Conservation (phyloP, 2,113 vertebrate genomes). For the Bambusicola thoracicus region DNA sequence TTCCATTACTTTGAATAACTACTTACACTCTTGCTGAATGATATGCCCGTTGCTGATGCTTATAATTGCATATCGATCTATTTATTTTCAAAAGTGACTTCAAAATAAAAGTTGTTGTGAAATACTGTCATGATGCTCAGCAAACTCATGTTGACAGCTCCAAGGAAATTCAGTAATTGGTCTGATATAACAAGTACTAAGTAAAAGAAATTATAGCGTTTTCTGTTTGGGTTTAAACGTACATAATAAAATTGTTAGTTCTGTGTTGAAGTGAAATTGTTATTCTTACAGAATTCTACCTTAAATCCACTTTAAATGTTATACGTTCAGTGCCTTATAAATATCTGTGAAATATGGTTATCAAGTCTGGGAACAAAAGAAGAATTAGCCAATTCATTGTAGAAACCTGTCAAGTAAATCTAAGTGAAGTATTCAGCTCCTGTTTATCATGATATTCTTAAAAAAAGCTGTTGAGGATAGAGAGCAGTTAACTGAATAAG, state of each 20-base stretch:
- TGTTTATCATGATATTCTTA: not conserved
- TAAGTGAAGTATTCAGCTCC: not conserved
- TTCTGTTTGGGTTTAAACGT: not conserved
- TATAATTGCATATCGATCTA: conserved; percentile 15
- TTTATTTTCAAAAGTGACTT: conserved; percentile 38
- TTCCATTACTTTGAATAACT: conserved; percentile 12
- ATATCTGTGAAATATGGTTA: not conserved
- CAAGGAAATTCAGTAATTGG: not conserved
- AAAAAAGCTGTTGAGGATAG: not conserved
- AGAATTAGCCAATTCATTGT: not conserved
- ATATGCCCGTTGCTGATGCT: not conserved
- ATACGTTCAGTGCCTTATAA: not conserved
- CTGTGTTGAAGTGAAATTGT: not conserved
- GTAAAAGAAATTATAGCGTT: not conserved
- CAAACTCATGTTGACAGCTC: not conserved
- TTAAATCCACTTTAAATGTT: not conserved
- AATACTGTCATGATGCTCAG: not conserved
- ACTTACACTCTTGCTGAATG: not conserved
- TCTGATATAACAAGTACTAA: not conserved
- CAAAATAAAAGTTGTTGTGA: not conserved
- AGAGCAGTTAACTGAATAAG: not conserved
- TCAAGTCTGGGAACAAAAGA: not conserved
- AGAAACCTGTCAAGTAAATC: not conserved
- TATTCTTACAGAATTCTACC: not conserved
- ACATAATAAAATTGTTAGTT: not conserved